Base-by-base conservation (phyloP, 2,113 vertebrate genomes). In the Myotis lucifugus region DNA sequence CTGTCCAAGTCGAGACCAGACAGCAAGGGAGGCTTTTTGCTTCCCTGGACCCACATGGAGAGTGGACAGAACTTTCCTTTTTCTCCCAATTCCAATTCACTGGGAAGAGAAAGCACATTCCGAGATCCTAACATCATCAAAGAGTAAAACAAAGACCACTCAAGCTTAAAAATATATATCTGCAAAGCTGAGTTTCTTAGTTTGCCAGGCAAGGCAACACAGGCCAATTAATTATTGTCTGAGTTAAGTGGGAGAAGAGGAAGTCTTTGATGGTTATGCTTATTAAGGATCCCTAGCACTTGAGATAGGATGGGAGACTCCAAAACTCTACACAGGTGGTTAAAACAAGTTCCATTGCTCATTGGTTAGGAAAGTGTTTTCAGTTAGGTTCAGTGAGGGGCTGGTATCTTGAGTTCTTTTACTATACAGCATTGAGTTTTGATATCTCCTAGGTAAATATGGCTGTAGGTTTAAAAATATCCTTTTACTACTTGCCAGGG, bases 71-170 rank as follows among this genome's bases (percentile, higher is more conserved):
- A 34, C 46, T 81, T 79, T 77, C 64, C n/a, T 91, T 76, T 89
- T n/a, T 72, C 21, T 59, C 61, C 78, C 50, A 67, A 37, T 90
- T 92, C 72, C 79, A 66, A 56, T 25, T 12, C 29, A 6, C 69
- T 76, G 32, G 73, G 66, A 91, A 27, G 14, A 94, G 59, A 93
- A 89, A 93, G 56, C 56, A 74, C 37, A 81, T 79, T 96, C 59
- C 69, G 48, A 17, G 88, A 86, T 94, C n/a, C 54, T 88, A 85
- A 90, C 54, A 73, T 69, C n/a, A n/a, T 95, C 73, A 88, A 78
- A 64, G 52, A 69, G 76, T 78, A 83, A 94, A 95, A 78, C 29
- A 66, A 96, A 81, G 18, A 81, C 21, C 34, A 81, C 42, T 18
- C 50, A 90, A 69, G 34, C 9, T 91, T 61, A 77, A 50, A 87